These are phyloP conservation scores for Paradoxurus hermaphroditus DNA, from an alignment of 2,113 vertebrate species.

Conservation along the genomic window DNA sequence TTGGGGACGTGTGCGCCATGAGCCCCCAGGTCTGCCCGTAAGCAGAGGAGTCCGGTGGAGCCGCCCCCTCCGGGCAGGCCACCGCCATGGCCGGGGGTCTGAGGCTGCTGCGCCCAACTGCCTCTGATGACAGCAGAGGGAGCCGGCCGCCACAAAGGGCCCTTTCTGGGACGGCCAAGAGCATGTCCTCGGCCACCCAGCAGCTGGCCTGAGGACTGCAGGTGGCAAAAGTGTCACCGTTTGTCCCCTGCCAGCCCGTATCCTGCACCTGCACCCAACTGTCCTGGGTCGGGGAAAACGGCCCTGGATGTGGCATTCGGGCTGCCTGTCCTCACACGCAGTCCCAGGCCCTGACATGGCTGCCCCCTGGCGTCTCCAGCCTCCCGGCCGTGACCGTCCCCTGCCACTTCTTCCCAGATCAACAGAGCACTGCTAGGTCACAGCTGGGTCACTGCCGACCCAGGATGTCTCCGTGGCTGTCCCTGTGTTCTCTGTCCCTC, in stretches of 20 bases:
- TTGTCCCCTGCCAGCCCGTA: not conserved
- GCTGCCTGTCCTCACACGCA: not conserved
- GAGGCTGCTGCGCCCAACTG: not conserved
- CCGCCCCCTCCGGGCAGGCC: not conserved
- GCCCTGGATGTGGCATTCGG: rapidly evolving
- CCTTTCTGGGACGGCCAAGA: not conserved
- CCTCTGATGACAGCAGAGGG: rapidly evolving
- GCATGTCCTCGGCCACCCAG: not conserved
- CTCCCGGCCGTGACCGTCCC: not conserved
- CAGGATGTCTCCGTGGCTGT: not conserved
- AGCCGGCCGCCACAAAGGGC: not conserved
- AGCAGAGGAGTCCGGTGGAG: too few relatives aligned
- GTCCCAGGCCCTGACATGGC: not conserved
- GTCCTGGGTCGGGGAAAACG: not conserved
- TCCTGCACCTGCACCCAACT: not conserved
- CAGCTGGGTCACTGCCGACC: rapidly evolving
- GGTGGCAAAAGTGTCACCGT: not conserved
- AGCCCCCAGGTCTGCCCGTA: rapidly evolving
- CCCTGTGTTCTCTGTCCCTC: not conserved
- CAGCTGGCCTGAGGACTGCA: not conserved
- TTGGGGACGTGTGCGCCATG: rapidly evolving
- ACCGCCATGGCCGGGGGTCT: not conserved
- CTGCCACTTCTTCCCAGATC: not conserved
- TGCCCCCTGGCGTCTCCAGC: not conserved
- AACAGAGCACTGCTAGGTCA: not conserved